Evolutionary conservation across 2,797 vertebrate genomes (phyloP).

Genomic region (Danio kyathit): DNA sequence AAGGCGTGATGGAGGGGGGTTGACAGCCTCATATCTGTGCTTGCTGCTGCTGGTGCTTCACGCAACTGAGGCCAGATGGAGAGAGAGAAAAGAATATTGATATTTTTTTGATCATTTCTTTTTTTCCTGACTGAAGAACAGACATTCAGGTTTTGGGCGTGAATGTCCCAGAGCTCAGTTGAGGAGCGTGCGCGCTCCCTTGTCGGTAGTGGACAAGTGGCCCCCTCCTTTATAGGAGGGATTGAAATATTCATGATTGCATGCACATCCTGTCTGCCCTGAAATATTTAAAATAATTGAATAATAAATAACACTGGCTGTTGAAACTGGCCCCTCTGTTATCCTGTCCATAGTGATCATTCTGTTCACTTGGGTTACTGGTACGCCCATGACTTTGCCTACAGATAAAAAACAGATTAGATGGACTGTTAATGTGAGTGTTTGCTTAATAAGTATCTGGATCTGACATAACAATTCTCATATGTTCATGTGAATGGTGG

Average conservation of each 20-base stretch:
- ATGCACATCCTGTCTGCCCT: slow-evolving; percentile 72
- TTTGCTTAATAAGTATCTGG: slow-evolving; percentile 51
- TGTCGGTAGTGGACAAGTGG: slow-evolving; percentile 70
- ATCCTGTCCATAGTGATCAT: slow-evolving; percentile 52
- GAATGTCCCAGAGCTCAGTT: slow-evolving; percentile 51
- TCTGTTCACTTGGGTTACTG: slow-evolving; percentile 60
- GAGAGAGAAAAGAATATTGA: neutral
- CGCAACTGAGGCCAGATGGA: slow-evolving; percentile 10
- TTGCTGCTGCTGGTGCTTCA: neutral
- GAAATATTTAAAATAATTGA: slow-evolving; percentile 82
- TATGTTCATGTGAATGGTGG: neutral
- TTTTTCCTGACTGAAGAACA: slow-evolving; percentile 35
- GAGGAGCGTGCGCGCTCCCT: slow-evolving; percentile 29
- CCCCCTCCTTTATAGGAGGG: slow-evolving; percentile 58
- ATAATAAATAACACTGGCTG: slow-evolving; percentile 72
- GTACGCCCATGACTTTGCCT: slow-evolving; percentile 70
- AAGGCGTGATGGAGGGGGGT: slow-evolving; percentile 31
- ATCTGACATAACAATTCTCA: neutral
- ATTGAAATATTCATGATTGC: slow-evolving; percentile 76
- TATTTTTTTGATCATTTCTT: neutral
- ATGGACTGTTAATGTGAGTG: slow-evolving; percentile 64
- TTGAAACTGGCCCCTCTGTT: slow-evolving; percentile 57
- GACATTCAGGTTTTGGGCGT: slow-evolving; percentile 45
- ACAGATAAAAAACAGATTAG: slow-evolving; percentile 65
- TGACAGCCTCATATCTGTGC: slow-evolving; percentile 42